Percentiles rank a stretch among this genome's conserved stretches.
phyloP scores from a whole-genome alignment of 2,113 vertebrate genomes.

The Microcebus jonahi region DNA sequence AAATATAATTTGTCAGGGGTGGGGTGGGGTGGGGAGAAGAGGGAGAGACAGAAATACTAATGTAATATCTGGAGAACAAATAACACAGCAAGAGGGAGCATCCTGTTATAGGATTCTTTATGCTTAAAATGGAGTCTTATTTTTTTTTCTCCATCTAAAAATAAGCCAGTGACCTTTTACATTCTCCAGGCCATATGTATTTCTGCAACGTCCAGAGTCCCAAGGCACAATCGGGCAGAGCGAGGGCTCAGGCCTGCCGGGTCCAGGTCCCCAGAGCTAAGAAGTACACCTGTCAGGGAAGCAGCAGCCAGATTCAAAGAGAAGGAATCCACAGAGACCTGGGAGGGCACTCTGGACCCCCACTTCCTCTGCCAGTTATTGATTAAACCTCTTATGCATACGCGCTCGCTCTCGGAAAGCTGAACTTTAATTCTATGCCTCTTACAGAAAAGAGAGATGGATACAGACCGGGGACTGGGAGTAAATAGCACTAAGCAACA shows the following conservation, averaged over 20 bases:
- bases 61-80: not conserved
- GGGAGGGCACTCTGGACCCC: slow-evolving; percentile 76
- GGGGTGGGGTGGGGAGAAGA: not conserved
- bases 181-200: slow-evolving; percentile 76
- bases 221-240: slow-evolving; percentile 60
- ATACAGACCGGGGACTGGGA: not conserved
- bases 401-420: slow-evolving; percentile 50
- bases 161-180: slow-evolving; percentile 75
- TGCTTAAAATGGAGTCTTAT: slow-evolving; percentile 48
- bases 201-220: slow-evolving; percentile 71
- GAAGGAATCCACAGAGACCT: slow-evolving; percentile 81
- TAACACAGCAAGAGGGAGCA: slow-evolving; percentile 28
- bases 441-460: not conserved
- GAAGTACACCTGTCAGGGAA: slow-evolving; percentile 81
- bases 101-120: slow-evolving; percentile 44
- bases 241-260: slow-evolving; percentile 59
- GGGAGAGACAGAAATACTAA: not conserved
- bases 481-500: not conserved
- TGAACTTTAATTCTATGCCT: slow-evolving; percentile 27
- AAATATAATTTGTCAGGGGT: slow-evolving; percentile 42
- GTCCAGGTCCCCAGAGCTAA: slow-evolving; percentile 51
- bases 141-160: slow-evolving; percentile 52
- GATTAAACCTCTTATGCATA: slow-evolving; percentile 74
- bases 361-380: slow-evolving; percentile 79
- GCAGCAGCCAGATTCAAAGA: slow-evolving; percentile 77